Base-by-base conservation (phyloP, 1,140 invertebrate genomes). In the Lanistes nyassanus region DNA sequence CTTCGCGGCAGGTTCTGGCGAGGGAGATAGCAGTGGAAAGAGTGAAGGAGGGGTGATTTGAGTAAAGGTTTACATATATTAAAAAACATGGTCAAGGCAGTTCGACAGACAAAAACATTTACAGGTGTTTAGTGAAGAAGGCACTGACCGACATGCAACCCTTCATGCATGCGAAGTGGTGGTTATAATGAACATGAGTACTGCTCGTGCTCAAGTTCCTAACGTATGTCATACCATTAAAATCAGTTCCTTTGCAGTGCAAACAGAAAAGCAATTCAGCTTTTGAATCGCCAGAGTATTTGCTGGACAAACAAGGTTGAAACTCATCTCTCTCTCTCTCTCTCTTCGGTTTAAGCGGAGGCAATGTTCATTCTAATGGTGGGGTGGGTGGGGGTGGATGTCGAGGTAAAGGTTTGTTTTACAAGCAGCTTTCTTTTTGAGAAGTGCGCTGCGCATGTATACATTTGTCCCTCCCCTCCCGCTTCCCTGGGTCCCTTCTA, bases 291-390 rank as follows among this genome's bases (percentile, higher is more conserved):
- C n/a, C n/a, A n/a, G n/a, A n/a, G n/a, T n/a, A n/a, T n/a, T n/a
- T n/a, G n/a, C n/a, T n/a, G n/a, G n/a, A n/a, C n/a, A n/a, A n/a
- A n/a, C n/a, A n/a, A n/a, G n/a, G n/a, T n/a, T n/a, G n/a, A n/a
- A n/a, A n/a, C n/a, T n/a, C n/a, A n/a, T n/a, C 58, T 62, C 58
- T 62, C 58, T 62, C 58, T 62, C 4, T 9, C 58, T 62, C 23
- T 62, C 11, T 62, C 58, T 64, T 29, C 37, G 26, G 37, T 64
- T 29, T 36, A 64, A 3, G 6, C 37, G 60, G 37, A 16, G 0
- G 4, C 26, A 16, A 64, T 7, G 60, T 5, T 0, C 16, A 16
- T 29, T 64, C 37, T 31, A 36, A 31, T 60, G 7, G n/a, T 16
- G 31, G 37, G 60, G 37, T 26, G 0, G 34, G 60, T 26, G 60